Percentiles rank a stretch among this genome's conserved stretches.
These are phyloP conservation scores for Pegoplata infirma DNA, from an alignment of 2,888 invertebrate species.

Conservation along the genomic window DNA sequence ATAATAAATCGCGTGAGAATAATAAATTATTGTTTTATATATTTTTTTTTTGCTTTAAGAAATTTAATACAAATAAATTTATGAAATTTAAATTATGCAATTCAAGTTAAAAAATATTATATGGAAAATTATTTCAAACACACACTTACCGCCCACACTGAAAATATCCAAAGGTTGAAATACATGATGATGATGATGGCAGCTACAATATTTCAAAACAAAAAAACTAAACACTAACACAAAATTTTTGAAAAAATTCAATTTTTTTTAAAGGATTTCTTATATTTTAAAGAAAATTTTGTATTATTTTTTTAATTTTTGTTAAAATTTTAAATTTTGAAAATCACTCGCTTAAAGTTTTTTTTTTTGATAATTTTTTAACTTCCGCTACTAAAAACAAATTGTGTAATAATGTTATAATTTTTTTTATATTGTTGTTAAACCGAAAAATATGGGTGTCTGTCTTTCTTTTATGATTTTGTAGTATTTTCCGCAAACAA, in stretches of 20 bases:
- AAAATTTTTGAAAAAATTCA: background rate
- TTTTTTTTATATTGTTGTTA: background rate
- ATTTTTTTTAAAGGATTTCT: background rate
- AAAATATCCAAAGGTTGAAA: slow-evolving; percentile 49
- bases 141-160: slow-evolving; percentile 61
- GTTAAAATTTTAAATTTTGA: background rate
- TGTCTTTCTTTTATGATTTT: slow-evolving; percentile 1
- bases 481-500: background rate
- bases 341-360: background rate
- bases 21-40: slow-evolving; percentile 17
- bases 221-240: background rate
- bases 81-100: slow-evolving; percentile 53
- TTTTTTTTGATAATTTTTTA: background rate
- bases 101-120: slow-evolving; percentile 39
- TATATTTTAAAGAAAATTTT: too few relatives aligned
- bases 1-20: slow-evolving; percentile 52
- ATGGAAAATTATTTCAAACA: slow-evolving; percentile 31
- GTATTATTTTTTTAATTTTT: too few relatives aligned
- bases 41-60: too few relatives aligned
- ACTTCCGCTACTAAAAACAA: slow-evolving; percentile 12
- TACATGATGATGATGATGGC: too few relatives aligned
- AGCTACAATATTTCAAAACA: background rate
- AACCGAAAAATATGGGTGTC: background rate
- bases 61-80: too few relatives aligned
- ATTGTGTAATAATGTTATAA: slow-evolving; percentile 6